Base-by-base conservation (phyloP, 2,797 vertebrate genomes). In the Echeneis naucrates region DNA sequence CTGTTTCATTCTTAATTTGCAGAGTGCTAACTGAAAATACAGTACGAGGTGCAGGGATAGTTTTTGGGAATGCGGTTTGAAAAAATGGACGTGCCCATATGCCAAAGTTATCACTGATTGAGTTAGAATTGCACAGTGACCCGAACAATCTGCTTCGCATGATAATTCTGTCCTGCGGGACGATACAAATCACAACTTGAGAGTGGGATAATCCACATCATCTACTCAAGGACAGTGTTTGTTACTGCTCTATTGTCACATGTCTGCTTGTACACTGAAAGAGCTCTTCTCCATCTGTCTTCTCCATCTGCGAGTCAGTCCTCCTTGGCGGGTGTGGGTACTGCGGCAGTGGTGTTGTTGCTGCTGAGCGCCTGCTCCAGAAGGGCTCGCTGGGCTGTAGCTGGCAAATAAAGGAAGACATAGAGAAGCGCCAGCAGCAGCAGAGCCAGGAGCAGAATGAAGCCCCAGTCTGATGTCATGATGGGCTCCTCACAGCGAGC, bases 401-500 rank as follows among this genome's bases (percentile, higher is more conserved):
- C 92, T 0, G 93, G 94, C 68, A 95, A 89, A 78, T 95, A 94
- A 37, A 95, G 88, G 78, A 95, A 95, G 50, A 89, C 68, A 7
- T 95, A 95, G 57, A 95, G 40, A 19, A 96, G 81, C 0, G 80
- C 90, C 72, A 95, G 87, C 37, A 94, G 38, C 17, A 95, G 78
- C 63, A 95, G 87, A 4, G 93, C 94, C 58, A 95, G 78, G 42
- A 92, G 76, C 68, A 95, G 83, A 32, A 89, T 90, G 32, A 95
- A 0, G 37, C 93, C 93, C 94, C 94, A 95, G 83, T 95, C 90
- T 0, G 92, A 89, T 0, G 92, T 92, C 86, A 93, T 87, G 35
- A 95, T 74, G 2, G 94, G 92, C 85, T 95, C 88, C 0, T 93
- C 86, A 24, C 94, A 96, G 42, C 94, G 93, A 23, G 95, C 94